phyloP scores from a whole-genome alignment of 2,797 vertebrate genomes.

The Leuciscus waleckii region DNA sequence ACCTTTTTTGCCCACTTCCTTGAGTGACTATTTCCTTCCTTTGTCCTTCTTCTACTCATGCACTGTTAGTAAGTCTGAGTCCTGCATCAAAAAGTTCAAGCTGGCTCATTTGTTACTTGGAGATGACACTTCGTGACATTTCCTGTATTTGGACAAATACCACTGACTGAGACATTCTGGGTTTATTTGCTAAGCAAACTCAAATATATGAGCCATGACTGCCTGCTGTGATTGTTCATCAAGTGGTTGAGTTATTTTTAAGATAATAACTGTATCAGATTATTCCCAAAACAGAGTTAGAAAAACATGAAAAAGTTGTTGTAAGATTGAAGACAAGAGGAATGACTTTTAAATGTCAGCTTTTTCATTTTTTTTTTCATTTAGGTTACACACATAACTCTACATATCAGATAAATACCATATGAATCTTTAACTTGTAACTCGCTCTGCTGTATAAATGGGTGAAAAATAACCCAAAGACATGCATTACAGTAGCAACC shows the following conservation, averaged over 20 bases:
- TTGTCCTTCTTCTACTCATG: constrained; percentile 40
- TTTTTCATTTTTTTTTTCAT: not conserved
- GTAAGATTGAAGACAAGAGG: not conserved
- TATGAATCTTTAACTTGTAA: not conserved
- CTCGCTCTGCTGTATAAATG: not conserved
- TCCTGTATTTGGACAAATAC: constrained; percentile 52
- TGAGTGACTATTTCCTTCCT: constrained; percentile 54
- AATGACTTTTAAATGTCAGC: not conserved
- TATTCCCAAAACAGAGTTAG: not conserved
- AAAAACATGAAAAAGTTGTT: not conserved
- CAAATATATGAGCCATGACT: constrained; percentile 58
- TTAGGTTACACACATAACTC: not conserved
- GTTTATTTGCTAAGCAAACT: constrained; percentile 48
- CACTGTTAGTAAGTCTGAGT: constrained; percentile 8
- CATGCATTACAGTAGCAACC: no score
- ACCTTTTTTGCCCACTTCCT: constrained; percentile 50
- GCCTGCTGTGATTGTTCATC: constrained; percentile 33
- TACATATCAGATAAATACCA: not conserved
- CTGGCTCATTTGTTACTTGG: constrained; percentile 48
- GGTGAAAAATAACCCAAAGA: not conserved
- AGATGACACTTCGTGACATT: constrained; percentile 29
- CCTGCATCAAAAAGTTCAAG: constrained; percentile 27
- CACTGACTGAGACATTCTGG: constrained; percentile 32
- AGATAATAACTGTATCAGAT: constrained; percentile 13
- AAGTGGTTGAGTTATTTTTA: constrained; percentile 33